Percentiles rank a stretch among this genome's conserved stretches.
These are phyloP conservation scores for Salvator merianae DNA, from an alignment of 2,113 vertebrate genomes.

Conservation along the genomic window DNA sequence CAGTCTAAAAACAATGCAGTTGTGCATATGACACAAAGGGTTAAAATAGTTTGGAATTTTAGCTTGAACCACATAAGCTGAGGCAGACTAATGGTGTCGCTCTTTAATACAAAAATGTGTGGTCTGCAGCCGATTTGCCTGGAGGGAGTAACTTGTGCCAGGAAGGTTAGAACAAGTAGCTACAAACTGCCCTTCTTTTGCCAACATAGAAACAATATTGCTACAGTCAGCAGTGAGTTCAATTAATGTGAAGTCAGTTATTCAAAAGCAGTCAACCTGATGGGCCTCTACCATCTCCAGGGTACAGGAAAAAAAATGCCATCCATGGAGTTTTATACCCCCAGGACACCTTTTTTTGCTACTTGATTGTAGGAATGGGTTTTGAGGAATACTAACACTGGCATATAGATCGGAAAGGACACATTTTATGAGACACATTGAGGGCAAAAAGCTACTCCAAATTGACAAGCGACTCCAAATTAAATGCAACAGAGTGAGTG, in stretches of 20 bases:
- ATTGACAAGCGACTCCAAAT: neutral
- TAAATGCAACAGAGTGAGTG: rapidly evolving
- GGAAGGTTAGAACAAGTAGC: conserved; percentile 20
- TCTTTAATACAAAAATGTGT: neutral
- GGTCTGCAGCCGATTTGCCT: neutral
- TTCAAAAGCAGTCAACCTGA: neutral
- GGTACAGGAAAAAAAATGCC: neutral
- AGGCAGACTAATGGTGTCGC: neutral
- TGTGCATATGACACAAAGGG: neutral
- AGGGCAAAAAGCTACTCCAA: rapidly evolving
- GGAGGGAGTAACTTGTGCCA: conserved; percentile 12
- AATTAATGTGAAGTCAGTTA: conserved; percentile 2
- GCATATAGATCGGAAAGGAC: neutral
- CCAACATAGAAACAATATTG: rapidly evolving
- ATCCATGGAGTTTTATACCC: rapidly evolving
- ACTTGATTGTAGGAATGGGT: neutral
- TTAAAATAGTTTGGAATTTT: neutral
- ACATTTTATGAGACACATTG: neutral
- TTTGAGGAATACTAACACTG: conserved; percentile 19
- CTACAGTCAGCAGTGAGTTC: neutral
- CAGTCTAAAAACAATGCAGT: neutral
- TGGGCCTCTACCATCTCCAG: neutral
- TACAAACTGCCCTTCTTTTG: neutral
- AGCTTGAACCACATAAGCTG: neutral
- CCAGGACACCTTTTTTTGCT: neutral